phyloP scores from a whole-genome alignment of 2,888 invertebrate species.

The Ochropacha duplaris region DNA sequence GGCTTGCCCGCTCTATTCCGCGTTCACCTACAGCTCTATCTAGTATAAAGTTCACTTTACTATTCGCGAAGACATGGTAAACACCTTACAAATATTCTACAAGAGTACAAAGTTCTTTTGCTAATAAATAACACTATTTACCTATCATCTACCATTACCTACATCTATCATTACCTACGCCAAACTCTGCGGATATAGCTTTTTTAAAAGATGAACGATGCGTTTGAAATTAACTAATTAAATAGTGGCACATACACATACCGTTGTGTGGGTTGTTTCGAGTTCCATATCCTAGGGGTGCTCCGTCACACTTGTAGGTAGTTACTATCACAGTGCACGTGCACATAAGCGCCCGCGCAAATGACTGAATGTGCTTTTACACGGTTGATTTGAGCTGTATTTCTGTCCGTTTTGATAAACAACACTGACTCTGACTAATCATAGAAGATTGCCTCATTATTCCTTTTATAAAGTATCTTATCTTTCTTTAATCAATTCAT shows the following conservation, averaged over 20 bases:
- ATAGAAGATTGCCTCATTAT: constrained; percentile 42
- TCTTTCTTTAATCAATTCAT: constrained; percentile 12
- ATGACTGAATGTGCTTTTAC: constrained; percentile 46
- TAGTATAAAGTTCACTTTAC: constrained; percentile 74
- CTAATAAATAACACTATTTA: constrained; percentile 4
- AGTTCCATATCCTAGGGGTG: constrained; percentile 40
- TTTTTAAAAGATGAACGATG: neutral
- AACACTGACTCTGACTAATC: constrained; percentile 54
- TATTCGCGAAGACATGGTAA: constrained; percentile 44
- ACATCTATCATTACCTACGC: neutral
- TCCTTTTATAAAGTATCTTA: constrained; percentile 30
- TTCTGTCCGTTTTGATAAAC: constrained; percentile 60
- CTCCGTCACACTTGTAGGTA: constrained; percentile 23
- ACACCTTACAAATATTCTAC: constrained; percentile 31
- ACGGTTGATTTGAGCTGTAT: constrained; percentile 47
- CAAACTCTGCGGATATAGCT: neutral
- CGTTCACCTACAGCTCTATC: constrained; percentile 47
- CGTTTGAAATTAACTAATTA: neutral
- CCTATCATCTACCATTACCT: neutral
- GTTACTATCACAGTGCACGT: constrained; percentile 35
- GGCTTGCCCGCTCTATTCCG: constrained; percentile 74
- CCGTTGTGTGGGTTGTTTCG: constrained; percentile 42
- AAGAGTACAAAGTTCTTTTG: constrained; percentile 4
- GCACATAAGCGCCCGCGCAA: constrained; percentile 43
- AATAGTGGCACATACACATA: constrained; percentile 50